Conservation (phyloP, 2,797 vertebrate genomes). For the Sorex maritimensis region DNA sequence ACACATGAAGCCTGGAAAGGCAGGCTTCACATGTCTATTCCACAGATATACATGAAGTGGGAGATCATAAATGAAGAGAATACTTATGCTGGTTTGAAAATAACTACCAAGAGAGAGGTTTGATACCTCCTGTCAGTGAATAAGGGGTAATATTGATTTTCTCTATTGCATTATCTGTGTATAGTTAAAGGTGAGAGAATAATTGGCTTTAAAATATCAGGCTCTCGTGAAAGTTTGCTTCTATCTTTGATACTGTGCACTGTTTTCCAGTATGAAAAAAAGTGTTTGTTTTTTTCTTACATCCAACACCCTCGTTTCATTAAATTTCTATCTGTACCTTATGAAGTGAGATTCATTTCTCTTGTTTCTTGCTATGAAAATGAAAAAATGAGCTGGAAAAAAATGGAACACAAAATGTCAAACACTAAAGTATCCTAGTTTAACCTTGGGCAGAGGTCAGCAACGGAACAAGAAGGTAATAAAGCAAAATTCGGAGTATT, state of each 20-base stretch:
- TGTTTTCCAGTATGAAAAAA: slow-evolving; percentile 46
- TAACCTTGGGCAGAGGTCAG: slow-evolving; percentile 59
- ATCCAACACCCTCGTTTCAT: slow-evolving; percentile 64
- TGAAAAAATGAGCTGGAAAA: slow-evolving; percentile 37
- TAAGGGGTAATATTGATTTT: slow-evolving; percentile 48
- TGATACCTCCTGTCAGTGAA: slow-evolving; percentile 22
- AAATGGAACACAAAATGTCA: slow-evolving; percentile 66
- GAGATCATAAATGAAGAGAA: slow-evolving; percentile 7
- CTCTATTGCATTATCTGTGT: slow-evolving; percentile 40
- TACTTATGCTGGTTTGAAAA: slow-evolving; percentile 77
- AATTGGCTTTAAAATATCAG: slow-evolving; percentile 64
- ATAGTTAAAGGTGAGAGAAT: slow-evolving; percentile 68
- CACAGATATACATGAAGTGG: neutral
- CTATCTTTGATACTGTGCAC: slow-evolving; percentile 58
- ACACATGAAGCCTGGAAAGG: neutral
- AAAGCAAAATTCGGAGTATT: slow-evolving; percentile 60
- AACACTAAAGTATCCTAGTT: slow-evolving; percentile 53
- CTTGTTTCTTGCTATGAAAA: neutral
- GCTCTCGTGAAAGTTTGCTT: slow-evolving; percentile 66
- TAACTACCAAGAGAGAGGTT: slow-evolving; percentile 53
- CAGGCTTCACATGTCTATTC: slow-evolving; percentile 51
- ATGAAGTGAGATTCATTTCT: slow-evolving; percentile 23
- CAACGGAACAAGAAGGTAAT: slow-evolving; percentile 59
- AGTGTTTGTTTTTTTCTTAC: neutral
- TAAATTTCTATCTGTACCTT: slow-evolving; percentile 63